Conservation (phyloP, 2,113 vertebrate species). For the Anoplopoma fimbria region DNA sequence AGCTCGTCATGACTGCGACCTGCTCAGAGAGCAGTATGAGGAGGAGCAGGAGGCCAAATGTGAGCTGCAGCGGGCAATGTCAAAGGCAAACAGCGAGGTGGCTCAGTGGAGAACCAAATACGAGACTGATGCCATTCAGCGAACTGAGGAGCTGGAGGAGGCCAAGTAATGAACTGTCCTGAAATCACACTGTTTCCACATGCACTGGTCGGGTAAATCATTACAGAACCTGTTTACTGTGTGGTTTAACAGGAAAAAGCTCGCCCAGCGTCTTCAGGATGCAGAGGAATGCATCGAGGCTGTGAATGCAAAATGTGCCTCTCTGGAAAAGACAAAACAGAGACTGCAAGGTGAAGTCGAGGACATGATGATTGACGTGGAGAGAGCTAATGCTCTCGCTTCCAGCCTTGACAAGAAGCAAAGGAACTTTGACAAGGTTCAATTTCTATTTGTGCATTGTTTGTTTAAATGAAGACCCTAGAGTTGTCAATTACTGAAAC, state of each 20-base stretch:
- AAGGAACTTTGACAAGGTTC: constrained; percentile 83
- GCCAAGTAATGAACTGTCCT: constrained; percentile 73
- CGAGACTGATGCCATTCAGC: constrained; percentile 83
- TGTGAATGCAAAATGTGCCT: constrained; percentile 81
- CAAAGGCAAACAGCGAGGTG: constrained; percentile 84
- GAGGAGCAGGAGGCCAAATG: constrained; percentile 86
- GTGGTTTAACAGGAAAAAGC: constrained; percentile 75
- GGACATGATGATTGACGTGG: constrained; percentile 82
- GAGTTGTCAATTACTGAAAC: not conserved
- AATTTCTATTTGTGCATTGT: not conserved
- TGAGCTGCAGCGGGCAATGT: constrained; percentile 79
- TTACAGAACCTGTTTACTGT: not conserved
- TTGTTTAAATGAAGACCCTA: not conserved
- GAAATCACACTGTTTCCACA: not conserved
- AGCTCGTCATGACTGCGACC: constrained; percentile 80
- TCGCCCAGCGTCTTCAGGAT: constrained; percentile 82
- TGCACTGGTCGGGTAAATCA: not conserved
- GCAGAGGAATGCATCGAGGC: constrained; percentile 81
- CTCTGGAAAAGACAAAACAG: constrained; percentile 82
- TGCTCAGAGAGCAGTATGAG: constrained; percentile 88
- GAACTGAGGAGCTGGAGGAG: constrained; percentile 85
- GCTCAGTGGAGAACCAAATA: constrained; percentile 85
- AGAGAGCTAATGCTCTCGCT: constrained; percentile 82
- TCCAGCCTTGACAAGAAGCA: constrained; percentile 82
- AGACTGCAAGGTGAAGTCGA: constrained; percentile 79